Conservation (phyloP, 2,888 invertebrate species). For the Drosophila formosana region DNA sequence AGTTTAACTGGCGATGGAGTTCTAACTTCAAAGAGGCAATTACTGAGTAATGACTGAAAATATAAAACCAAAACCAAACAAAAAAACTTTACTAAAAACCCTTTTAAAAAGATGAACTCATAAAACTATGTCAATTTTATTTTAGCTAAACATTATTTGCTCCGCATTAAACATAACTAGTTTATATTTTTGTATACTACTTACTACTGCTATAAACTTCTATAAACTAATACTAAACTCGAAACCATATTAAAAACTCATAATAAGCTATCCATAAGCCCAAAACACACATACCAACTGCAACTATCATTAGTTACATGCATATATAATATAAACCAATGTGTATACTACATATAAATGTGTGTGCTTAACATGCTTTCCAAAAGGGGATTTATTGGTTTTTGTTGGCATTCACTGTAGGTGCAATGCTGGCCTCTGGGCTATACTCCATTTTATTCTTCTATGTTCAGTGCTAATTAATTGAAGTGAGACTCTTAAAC, state of each 20-base stretch:
- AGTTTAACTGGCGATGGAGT: constrained; percentile 98
- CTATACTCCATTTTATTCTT: constrained; percentile 10
- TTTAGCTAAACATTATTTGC: constrained; percentile 82
- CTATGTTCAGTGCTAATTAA: constrained; percentile 16
- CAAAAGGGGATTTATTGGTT: constrained; percentile 42
- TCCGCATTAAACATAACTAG: constrained; percentile 79
- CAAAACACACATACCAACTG: constrained; percentile 42
- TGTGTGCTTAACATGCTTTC: constrained; percentile 59
- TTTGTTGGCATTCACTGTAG: constrained; percentile 6
- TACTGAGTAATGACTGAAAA: constrained; percentile 87
- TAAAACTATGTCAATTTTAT: constrained; percentile 73
- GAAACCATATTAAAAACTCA: constrained; percentile 56
- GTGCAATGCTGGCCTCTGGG: constrained; percentile 11
- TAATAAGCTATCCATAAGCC: constrained; percentile 47
- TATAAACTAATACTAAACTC: constrained; percentile 58
- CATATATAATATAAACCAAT: constrained; percentile 40
- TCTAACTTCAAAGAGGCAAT: constrained; percentile 98
- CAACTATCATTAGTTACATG: constrained; percentile 53
- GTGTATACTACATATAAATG: constrained; percentile 50
- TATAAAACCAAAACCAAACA: constrained; percentile 40
- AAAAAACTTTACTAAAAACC: constrained; percentile 46
- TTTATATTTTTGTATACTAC: constrained; percentile 77
- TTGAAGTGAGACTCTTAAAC: background rate
- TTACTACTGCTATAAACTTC: constrained; percentile 74
- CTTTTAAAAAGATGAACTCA: constrained; percentile 59